Percentiles rank a stretch among this genome's conserved stretches.
Evolutionary conservation across 2,888 invertebrate genomes (phyloP).

Genomic region (Sepioteuthis lessoniana): DNA sequence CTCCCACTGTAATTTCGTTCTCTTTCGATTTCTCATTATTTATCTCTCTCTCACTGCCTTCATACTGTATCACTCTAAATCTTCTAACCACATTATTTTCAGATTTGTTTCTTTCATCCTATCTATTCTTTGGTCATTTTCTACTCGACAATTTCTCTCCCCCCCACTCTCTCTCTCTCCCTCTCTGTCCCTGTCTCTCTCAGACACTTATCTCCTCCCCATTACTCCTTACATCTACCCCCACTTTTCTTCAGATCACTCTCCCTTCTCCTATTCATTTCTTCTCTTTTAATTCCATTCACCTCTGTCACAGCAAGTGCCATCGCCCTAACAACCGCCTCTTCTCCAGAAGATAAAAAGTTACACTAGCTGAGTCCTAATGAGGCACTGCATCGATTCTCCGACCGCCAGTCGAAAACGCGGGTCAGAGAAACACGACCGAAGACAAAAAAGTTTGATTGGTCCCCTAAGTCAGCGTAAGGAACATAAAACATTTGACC

Average conservation of each 20-base stretch:
- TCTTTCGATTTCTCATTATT: too few relatives aligned
- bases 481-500: conserved; percentile 10
- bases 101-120: too few relatives aligned
- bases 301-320: neutral
- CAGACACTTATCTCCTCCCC: too few relatives aligned
- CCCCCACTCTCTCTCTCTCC: too few relatives aligned
- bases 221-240: too few relatives aligned
- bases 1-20: too few relatives aligned
- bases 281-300: neutral
- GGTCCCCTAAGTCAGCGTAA: neutral
- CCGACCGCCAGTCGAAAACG: neutral
- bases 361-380: neutral
- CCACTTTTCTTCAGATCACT: neutral
- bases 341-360: neutral
- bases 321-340: neutral
- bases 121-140: too few relatives aligned
- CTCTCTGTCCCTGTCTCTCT: too few relatives aligned
- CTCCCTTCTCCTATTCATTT: neutral
- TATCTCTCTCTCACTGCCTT: too few relatives aligned
- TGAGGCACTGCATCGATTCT: neutral
- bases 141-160: too few relatives aligned
- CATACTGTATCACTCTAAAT: too few relatives aligned
- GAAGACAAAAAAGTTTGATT: neutral
- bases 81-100: too few relatives aligned
- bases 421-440: neutral